phyloP scores from a whole-genome alignment of 2,888 invertebrate species.

The Geophilus truncorum region DNA sequence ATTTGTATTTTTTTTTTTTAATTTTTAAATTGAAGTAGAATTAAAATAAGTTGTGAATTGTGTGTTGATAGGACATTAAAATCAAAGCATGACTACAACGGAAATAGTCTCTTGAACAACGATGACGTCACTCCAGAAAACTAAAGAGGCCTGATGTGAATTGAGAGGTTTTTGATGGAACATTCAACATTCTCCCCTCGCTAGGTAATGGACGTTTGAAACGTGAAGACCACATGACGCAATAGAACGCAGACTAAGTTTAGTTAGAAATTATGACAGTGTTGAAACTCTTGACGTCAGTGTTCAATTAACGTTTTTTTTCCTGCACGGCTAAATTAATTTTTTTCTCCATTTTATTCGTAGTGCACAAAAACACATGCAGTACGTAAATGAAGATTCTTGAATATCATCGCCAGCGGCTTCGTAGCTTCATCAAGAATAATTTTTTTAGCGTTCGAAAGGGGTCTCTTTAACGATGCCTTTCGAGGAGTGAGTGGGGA shows the following conservation, averaged over 20 bases:
- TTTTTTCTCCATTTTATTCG: background rate
- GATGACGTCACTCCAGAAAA: background rate
- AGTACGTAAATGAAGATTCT: background rate
- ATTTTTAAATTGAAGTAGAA: background rate
- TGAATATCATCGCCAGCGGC: background rate
- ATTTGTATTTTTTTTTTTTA: background rate
- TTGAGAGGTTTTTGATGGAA: slow-evolving; percentile 14
- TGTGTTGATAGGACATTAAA: background rate
- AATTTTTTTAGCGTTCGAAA: background rate
- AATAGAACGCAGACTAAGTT: background rate
- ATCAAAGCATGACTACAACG: background rate
- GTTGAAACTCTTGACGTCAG: background rate
- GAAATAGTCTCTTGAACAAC: slow-evolving; percentile 7
- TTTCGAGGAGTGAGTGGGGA: background rate
- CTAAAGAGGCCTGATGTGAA: background rate
- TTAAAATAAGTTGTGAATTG: background rate
- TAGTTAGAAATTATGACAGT: background rate
- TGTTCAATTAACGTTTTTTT: background rate
- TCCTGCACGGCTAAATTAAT: background rate
- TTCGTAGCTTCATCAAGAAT: background rate
- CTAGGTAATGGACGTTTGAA: slow-evolving; percentile 6
- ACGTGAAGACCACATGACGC: slow-evolving; percentile 14
- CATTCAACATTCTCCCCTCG: background rate
- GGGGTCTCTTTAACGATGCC: background rate
- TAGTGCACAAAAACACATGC: background rate